phyloP scores from a whole-genome alignment of 2,113 vertebrate species.

The Chrysochloris asiatica region DNA sequence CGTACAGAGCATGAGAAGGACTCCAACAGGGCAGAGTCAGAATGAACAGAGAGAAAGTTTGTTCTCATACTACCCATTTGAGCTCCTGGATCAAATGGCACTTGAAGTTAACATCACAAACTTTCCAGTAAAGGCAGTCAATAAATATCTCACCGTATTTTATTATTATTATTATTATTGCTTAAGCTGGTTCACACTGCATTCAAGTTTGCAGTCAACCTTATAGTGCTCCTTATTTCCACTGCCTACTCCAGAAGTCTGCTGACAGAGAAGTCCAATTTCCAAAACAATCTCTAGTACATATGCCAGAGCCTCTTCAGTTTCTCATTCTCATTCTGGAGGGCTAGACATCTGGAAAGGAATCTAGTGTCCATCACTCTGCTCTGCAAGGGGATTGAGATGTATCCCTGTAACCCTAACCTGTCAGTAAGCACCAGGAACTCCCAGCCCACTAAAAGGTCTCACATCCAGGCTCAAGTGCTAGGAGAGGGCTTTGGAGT shows the following conservation, averaged over 20 bases:
- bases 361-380: background rate
- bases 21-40: background rate
- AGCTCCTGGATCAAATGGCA: background rate
- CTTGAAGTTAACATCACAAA: background rate
- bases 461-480: background rate
- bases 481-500: background rate
- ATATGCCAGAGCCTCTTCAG: background rate
- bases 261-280: background rate
- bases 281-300: background rate
- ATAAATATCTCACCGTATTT: background rate
- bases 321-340: background rate
- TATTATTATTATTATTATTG: background rate
- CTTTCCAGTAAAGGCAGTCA: background rate
- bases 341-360: background rate
- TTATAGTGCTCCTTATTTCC: too few species aligned
- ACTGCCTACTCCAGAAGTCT: background rate
- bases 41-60: background rate
- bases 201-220: background rate
- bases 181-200: background rate
- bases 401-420: background rate
- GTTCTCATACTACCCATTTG: background rate
- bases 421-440: background rate
- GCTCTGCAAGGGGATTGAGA: background rate
- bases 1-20: background rate
- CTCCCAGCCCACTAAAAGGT: background rate